phyloP scores from a whole-genome alignment of 2,113 vertebrate genomes.

The Bolborhynchus lineola region DNA sequence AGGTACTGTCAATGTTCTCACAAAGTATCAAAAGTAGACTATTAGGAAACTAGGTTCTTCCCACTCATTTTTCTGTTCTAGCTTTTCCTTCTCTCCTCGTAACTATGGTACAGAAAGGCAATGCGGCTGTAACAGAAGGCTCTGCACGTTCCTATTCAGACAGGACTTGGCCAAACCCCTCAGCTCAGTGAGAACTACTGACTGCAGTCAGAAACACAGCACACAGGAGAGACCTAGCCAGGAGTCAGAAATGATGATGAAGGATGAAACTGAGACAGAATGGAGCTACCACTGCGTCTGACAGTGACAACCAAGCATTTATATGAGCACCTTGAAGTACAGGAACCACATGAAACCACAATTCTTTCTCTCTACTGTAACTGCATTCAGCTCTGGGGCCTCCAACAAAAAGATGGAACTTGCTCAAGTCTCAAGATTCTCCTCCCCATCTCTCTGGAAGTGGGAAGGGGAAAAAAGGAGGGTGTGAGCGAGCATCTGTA shows the following conservation, averaged over 20 bases:
- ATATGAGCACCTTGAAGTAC: neutral
- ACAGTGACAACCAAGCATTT: neutral
- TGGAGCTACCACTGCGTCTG: neutral
- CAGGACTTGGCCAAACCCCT: neutral
- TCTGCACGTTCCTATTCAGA: neutral
- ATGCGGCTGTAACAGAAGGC: neutral
- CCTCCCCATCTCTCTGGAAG: too few relatives aligned
- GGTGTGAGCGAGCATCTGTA: too few relatives aligned
- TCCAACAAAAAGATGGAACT: neutral
- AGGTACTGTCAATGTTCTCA: neutral
- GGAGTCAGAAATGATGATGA: neutral
- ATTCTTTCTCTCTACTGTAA: neutral
- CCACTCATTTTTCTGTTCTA: neutral
- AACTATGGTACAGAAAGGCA: neutral
- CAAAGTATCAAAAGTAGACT: neutral
- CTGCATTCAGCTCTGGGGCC: neutral
- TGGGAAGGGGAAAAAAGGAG: too few relatives aligned
- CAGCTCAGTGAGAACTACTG: neutral
- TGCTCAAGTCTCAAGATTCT: neutral
- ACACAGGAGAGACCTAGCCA: too few relatives aligned
- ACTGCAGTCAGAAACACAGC: rapidly evolving
- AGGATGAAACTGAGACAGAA: neutral
- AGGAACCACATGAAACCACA: neutral
- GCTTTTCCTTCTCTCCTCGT: neutral
- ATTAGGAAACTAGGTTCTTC: neutral